Evolutionary conservation across 2,113 vertebrate genomes (phyloP).

Genomic region (Oncorhynchus keta): DNA sequence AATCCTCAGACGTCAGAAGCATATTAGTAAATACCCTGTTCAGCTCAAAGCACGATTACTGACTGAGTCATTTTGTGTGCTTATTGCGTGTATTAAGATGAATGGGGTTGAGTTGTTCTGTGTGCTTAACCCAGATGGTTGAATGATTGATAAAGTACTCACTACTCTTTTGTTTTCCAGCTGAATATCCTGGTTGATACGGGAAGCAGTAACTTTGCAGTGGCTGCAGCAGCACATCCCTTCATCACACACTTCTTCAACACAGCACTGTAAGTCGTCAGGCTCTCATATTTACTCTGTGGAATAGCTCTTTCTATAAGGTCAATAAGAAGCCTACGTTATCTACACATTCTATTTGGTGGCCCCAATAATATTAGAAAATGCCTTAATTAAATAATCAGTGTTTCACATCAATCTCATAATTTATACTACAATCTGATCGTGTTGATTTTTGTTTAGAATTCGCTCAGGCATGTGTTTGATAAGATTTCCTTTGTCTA

Average conservation of each 20-base stretch:
- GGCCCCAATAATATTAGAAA: background rate
- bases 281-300: background rate
- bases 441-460: background rate
- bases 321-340: background rate
- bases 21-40: no score
- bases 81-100: background rate
- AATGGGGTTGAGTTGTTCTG: background rate
- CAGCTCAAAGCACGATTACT: no score
- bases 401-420: background rate
- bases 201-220: constrained; percentile 98
- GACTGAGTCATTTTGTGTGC: constrained; percentile 3
- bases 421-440: background rate
- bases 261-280: constrained; percentile 63
- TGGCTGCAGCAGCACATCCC: constrained; percentile 83
- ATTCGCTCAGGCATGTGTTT: background rate
- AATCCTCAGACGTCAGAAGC: no score
- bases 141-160: constrained; percentile 4
- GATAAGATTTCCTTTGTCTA: background rate
- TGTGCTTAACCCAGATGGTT: background rate
- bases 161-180: constrained; percentile 71
- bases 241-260: constrained; percentile 85
- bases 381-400: background rate
- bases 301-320: background rate
- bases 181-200: constrained; percentile 97
- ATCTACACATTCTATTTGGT: background rate